These are phyloP conservation scores for Campopleginae sp. DNA, from an alignment of 2,888 invertebrate species.

Conservation along the genomic window DNA sequence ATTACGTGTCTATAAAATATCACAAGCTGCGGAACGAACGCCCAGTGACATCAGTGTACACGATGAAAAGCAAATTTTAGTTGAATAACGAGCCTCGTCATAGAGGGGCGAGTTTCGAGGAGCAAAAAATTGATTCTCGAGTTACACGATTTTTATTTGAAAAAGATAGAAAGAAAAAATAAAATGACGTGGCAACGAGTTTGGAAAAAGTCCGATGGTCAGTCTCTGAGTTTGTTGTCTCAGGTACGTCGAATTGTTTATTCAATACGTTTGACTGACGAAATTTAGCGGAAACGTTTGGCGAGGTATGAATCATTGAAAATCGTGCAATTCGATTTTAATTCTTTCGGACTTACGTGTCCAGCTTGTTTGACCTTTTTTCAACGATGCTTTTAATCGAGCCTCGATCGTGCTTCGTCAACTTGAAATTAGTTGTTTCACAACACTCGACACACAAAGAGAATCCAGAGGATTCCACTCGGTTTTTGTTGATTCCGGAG, in stretches of 20 bases:
- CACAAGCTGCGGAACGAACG: slow-evolving; percentile 70
- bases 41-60: slow-evolving; percentile 75
- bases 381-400: neutral
- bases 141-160: too few species aligned
- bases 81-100: slow-evolving; percentile 19
- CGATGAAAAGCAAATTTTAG: slow-evolving; percentile 34
- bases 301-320: slow-evolving; percentile 11
- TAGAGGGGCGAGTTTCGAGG: neutral
- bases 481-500: neutral
- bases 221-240: slow-evolving; percentile 37
- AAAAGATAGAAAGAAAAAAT: neutral
- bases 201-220: neutral
- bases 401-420: neutral
- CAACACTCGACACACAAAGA: neutral
- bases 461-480: too few species aligned
- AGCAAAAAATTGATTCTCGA: neutral
- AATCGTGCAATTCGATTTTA: neutral
- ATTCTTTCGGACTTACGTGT: neutral
- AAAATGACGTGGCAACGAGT: neutral
- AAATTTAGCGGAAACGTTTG: slow-evolving; percentile 36
- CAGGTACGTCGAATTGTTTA: slow-evolving; percentile 38
- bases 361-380: slow-evolving; percentile 9
- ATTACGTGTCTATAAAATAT: slow-evolving; percentile 57
- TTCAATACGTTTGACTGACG: slow-evolving; percentile 8
- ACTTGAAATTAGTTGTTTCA: neutral